phyloP scores from a whole-genome alignment of 2,888 invertebrate genomes.

The Cataglyphis rosenhaueri region DNA sequence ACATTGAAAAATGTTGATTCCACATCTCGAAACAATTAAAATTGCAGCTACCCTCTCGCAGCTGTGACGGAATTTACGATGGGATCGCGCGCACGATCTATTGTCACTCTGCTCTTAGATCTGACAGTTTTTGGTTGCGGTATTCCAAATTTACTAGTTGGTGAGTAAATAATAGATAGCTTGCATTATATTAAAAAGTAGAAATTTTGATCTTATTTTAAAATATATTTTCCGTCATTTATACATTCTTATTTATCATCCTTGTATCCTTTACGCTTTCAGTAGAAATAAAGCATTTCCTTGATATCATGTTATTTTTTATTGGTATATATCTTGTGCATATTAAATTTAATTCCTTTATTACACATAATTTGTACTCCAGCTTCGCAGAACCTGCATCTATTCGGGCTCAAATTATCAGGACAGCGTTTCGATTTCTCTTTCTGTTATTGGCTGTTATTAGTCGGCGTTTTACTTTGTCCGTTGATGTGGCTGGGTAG shows the following conservation, averaged over 20 bases:
- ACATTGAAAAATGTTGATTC: slow-evolving; percentile 7
- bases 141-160: slow-evolving; percentile 92
- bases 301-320: background rate
- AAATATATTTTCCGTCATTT: slow-evolving; percentile 16
- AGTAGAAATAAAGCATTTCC: background rate
- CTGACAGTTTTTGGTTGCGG: slow-evolving; percentile 92
- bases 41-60: slow-evolving; percentile 92
- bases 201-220: background rate
- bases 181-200: slow-evolving; percentile 22
- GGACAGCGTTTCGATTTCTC: slow-evolving; percentile 89
- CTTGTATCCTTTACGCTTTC: background rate
- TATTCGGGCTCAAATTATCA: slow-evolving; percentile 91
- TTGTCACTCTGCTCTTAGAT: slow-evolving; percentile 91
- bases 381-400: slow-evolving; percentile 93
- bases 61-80: slow-evolving; percentile 93
- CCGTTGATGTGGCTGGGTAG: slow-evolving; percentile 96
- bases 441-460: slow-evolving; percentile 93
- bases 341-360: background rate
- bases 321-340: background rate
- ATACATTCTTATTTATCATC: background rate
- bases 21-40: slow-evolving; percentile 7
- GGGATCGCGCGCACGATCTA: slow-evolving; percentile 88
- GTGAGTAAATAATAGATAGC: slow-evolving; percentile 83
- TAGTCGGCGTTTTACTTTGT: slow-evolving; percentile 91
- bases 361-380: slow-evolving; percentile 55